These are phyloP conservation scores for Bombus vancouverensis DNA, from an alignment of 1,140 invertebrate species.

Conservation along the genomic window DNA sequence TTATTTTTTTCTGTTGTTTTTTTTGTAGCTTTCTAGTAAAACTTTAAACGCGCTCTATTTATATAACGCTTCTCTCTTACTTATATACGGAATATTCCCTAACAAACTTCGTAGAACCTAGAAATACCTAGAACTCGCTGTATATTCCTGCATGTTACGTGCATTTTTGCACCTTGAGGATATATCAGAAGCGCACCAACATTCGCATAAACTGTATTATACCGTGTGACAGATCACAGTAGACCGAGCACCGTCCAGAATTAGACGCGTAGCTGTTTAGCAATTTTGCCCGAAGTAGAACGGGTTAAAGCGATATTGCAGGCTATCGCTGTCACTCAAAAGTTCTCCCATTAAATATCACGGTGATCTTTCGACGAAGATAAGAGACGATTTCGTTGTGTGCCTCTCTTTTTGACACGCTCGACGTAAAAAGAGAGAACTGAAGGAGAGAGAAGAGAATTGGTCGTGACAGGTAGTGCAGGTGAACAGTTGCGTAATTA, in stretches of 20 bases:
- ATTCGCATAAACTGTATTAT: neutral
- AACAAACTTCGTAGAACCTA: neutral
- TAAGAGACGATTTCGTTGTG: neutral
- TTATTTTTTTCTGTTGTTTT: too few relatives aligned
- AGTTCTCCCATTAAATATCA: conserved; percentile 33
- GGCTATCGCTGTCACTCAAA: conserved; percentile 9
- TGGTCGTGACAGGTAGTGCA: conserved; percentile 47
- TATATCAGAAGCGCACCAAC: neutral
- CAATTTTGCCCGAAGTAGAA: neutral
- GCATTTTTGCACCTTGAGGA: neutral
- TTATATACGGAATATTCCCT: neutral
- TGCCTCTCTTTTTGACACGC: neutral
- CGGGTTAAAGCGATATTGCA: neutral
- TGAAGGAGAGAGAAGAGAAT: conserved; percentile 23
- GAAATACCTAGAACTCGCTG: neutral
- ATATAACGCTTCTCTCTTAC: too few relatives aligned
- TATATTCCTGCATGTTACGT: neutral
- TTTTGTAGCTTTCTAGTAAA: neutral
- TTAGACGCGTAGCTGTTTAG: neutral
- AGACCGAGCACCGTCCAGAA: neutral
- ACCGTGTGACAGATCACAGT: neutral
- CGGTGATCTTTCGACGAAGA: conserved; percentile 22
- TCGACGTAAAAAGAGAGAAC: neutral
- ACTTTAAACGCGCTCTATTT: too few relatives aligned
- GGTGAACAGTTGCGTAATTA: conserved; percentile 62